Evolutionary conservation across 2,113 vertebrate genomes (phyloP).

Genomic region (Circaetus cinerascens): DNA sequence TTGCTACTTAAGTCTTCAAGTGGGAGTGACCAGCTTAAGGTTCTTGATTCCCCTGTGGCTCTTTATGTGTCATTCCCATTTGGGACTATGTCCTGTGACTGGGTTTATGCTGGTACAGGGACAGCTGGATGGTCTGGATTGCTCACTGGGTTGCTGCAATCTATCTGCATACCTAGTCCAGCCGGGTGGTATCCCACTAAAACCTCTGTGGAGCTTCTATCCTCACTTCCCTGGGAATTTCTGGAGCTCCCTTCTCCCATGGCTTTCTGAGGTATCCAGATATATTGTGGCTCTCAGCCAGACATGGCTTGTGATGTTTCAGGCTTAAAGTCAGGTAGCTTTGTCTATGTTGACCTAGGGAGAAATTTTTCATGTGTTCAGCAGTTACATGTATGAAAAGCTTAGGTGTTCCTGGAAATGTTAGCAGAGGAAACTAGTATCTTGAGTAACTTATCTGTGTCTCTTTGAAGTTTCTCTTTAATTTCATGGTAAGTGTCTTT

Average conservation of each 20-base stretch:
- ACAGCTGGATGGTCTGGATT: background rate
- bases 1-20: background rate
- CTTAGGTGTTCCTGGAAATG: background rate
- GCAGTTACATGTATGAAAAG: background rate
- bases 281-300: background rate
- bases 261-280: background rate
- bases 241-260: background rate
- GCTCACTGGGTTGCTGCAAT: background rate
- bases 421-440: background rate
- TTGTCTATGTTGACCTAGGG: background rate
- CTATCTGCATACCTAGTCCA: background rate
- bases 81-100: background rate
- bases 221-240: background rate
- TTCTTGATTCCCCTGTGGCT: background rate
- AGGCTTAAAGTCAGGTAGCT: background rate
- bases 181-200: background rate
- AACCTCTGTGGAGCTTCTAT: background rate
- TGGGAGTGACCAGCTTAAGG: background rate
- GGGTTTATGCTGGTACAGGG: background rate
- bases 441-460: background rate
- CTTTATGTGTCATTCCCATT: background rate
- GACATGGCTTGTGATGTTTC: background rate
- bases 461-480: background rate
- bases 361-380: background rate
- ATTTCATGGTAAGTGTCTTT: background rate